A percentile compares a stretch with the other conserved stretches of the same genome.
Conservation (phyloP, 2,888 invertebrate species). For the Amorpha juglandis region DNA sequence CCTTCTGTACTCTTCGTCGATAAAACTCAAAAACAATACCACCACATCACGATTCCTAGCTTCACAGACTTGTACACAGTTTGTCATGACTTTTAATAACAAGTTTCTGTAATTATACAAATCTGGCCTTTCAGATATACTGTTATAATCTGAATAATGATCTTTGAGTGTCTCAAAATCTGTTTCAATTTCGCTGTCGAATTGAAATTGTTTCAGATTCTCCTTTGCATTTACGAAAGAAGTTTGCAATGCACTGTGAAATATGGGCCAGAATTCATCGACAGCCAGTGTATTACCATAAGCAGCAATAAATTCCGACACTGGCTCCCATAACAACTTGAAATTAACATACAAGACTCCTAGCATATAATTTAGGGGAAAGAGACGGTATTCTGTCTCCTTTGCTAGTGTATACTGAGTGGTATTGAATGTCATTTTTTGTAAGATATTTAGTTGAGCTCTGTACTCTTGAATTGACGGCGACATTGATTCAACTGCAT, state of each 20-base stretch:
- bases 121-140: slow-evolving; percentile 86
- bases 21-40: slow-evolving; percentile 91
- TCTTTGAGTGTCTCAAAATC: slow-evolving; percentile 58
- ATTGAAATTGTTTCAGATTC: slow-evolving; percentile 62
- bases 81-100: slow-evolving; percentile 91
- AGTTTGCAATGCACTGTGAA: slow-evolving; percentile 83
- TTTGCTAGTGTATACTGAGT: slow-evolving; percentile 83
- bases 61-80: slow-evolving; percentile 90
- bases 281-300: slow-evolving; percentile 86
- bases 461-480: slow-evolving; percentile 92
- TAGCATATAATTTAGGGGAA: slow-evolving; percentile 90
- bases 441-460: slow-evolving; percentile 89
- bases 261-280: slow-evolving; percentile 90
- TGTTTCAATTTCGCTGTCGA: slow-evolving; percentile 66
- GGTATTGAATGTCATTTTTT: slow-evolving; percentile 88
- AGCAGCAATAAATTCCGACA: slow-evolving; percentile 88
- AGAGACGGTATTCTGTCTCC: slow-evolving; percentile 84
- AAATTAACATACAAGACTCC: slow-evolving; percentile 94
- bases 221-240: slow-evolving; percentile 76
- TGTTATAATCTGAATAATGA: slow-evolving; percentile 67
- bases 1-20: slow-evolving; percentile 85
- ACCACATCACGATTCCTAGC: slow-evolving; percentile 91
- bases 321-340: slow-evolving; percentile 94
- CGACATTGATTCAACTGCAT: slow-evolving; percentile 88
- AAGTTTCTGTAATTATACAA: slow-evolving; percentile 90